Evolutionary conservation across 1,140 invertebrate species (phyloP), one percentile per base, ranked within the genome.

Genomic region (Caenorhabditis briggsae): DNA sequence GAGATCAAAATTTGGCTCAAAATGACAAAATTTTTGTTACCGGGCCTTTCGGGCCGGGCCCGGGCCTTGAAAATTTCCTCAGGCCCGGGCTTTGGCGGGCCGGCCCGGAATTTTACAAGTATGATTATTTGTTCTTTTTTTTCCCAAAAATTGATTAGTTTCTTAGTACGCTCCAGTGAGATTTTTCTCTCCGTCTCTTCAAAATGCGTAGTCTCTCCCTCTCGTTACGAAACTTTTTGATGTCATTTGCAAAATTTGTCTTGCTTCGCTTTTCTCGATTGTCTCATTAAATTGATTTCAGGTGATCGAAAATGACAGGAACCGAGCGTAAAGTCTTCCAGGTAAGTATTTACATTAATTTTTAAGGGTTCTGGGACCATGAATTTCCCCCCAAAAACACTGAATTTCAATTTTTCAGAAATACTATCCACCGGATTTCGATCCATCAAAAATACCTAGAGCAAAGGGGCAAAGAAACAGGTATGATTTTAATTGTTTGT

Each of bases 351-450:
- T 82, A 20, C 65, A 20, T 25, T 20, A n/a, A 53, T 82, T 23
- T n/a, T 58, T 61, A 48, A 23, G 6, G 82, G 87, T 20, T 82
- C 41, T 46, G 59, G 23, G 3, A 25, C 12, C 12, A 64, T 0
- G 6, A 23, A 70, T 78, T 74, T 58, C 12, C 23, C 84, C 43
- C 8, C 9, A 43, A 82, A 33, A 33, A 2, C 48, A 87, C 16
- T 2, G 23, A 23, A 18, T 14, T 9, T 18, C 16, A 11, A 87
- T 90, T 90, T 93, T 93, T 88, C 90, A 98, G 96, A 99, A 99
- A 97, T 99, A 99, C 93, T 99, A 99, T 94, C 98, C 98, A 0
- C 97, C 98, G 91, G 98, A 99, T 94, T 99, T 99, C 93, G 98
- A 99, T 95, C 98, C 98, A 0, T 96, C 96, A 23, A 99, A 99